Evolutionary conservation across 2,113 vertebrate species (phyloP).

Genomic region (Megaceryle torquata): DNA sequence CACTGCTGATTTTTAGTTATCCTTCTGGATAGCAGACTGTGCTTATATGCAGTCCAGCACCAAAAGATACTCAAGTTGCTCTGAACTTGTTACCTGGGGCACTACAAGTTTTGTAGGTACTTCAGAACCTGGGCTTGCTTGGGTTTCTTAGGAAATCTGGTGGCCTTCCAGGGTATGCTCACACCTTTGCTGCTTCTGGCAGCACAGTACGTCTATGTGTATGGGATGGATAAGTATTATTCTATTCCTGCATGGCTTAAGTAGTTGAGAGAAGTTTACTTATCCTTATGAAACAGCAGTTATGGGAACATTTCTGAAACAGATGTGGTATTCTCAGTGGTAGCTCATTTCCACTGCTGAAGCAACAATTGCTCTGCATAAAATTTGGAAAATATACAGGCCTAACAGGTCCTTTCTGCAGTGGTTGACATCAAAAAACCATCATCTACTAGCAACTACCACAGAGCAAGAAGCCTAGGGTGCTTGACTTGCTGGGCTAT

Average conservation of each 20-base stretch:
- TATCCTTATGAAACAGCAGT: neutral
- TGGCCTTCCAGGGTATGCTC: neutral
- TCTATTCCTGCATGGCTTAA: neutral
- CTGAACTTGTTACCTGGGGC: neutral
- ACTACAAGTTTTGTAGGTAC: neutral
- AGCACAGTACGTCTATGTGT: neutral
- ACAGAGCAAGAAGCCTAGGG: neutral
- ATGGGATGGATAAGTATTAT: neutral
- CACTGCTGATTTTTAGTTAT: neutral
- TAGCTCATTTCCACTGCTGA: neutral
- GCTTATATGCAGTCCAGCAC: neutral
- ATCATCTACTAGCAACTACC: neutral
- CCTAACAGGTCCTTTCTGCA: neutral
- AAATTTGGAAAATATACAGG: neutral
- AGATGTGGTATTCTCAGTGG: neutral
- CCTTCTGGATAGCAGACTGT: neutral
- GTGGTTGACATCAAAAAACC: neutral
- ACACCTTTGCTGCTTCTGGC: neutral
- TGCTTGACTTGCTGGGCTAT: neutral
- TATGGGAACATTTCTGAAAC: rapidly evolving
- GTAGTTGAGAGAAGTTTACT: neutral
- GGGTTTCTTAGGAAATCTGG: neutral
- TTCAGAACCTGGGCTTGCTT: neutral
- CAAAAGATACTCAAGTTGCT: rapidly evolving
- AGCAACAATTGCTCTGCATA: neutral